Evolutionary conservation across 64 coral and sea anemone genomes (phyloP).

Genomic region (Porites lutea): DNA sequence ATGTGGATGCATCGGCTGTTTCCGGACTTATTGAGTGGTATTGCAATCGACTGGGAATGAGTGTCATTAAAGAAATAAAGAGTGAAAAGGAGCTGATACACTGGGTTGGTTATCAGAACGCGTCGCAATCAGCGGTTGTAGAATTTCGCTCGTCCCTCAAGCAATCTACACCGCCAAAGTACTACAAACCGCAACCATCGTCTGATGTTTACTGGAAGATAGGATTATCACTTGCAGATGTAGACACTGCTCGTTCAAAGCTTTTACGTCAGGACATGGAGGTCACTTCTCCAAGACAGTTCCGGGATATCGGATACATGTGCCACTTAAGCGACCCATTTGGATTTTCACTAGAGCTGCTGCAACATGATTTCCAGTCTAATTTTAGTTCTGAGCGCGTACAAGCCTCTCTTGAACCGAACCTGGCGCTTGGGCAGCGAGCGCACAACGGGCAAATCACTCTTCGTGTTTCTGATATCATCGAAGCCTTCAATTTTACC

Average conservation of each 20-base stretch:
- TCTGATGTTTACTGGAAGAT: slow-evolving; percentile 78
- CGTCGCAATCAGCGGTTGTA: neutral
- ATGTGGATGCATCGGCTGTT: neutral
- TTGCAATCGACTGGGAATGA: slow-evolving; percentile 32
- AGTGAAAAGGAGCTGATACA: slow-evolving; percentile 13
- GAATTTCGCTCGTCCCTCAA: slow-evolving; percentile 19
- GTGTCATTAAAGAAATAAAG: neutral
- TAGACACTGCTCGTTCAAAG: slow-evolving; percentile 42
- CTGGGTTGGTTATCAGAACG: slow-evolving; percentile 5
- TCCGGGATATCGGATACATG: slow-evolving; percentile 70
- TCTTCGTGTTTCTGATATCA: slow-evolving; percentile 61
- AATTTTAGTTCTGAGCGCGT: slow-evolving; percentile 26
- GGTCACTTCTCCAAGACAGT: slow-evolving; percentile 40
- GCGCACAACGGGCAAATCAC: slow-evolving; percentile 59
- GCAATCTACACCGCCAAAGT: neutral
- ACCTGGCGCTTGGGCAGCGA: slow-evolving; percentile 52
- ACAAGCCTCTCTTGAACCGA: slow-evolving; percentile 5
- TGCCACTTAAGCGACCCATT: slow-evolving; percentile 68
- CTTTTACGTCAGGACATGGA: slow-evolving; percentile 36
- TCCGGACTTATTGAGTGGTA: slow-evolving; percentile 18
- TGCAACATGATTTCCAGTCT: slow-evolving; percentile 66
- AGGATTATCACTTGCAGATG: slow-evolving; percentile 55
- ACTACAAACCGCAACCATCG: neutral
- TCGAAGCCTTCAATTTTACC: slow-evolving; percentile 45
- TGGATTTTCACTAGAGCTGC: slow-evolving; percentile 60